A percentile compares a stretch with the other conserved stretches of the same genome.
phyloP scores from a whole-genome alignment of 1,140 invertebrate species.

The Leguminivora glycinivorella region DNA sequence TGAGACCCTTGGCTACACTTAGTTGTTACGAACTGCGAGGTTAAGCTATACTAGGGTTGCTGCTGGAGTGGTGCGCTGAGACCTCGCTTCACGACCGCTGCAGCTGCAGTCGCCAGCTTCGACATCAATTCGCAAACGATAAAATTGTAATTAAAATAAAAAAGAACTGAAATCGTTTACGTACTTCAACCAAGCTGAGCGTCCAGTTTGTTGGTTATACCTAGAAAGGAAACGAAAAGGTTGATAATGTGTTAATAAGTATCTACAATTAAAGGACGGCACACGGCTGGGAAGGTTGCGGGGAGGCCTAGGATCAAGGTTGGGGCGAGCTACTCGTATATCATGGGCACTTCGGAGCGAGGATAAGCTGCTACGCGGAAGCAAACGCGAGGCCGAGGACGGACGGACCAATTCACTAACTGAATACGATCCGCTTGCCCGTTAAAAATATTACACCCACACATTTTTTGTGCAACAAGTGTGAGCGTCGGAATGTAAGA shows the following conservation, averaged over 20 bases:
- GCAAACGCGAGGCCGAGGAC: slow-evolving; percentile 72
- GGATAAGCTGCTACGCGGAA: slow-evolving; percentile 74
- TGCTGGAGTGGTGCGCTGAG: background rate
- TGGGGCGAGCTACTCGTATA: slow-evolving; percentile 61
- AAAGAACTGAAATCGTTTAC: slow-evolving; percentile 56
- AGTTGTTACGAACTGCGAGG: background rate
- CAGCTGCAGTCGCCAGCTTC: background rate
- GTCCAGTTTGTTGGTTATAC: slow-evolving; percentile 75
- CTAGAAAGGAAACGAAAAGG: slow-evolving; percentile 73
- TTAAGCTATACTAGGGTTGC: background rate
- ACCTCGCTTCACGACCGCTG: background rate
- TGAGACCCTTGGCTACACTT: background rate
- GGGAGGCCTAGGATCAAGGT: slow-evolving; percentile 65
- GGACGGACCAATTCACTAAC: slow-evolving; percentile 66
- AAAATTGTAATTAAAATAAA: slow-evolving; percentile 32
- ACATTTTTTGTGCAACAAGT: slow-evolving; percentile 28
- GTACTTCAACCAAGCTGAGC: slow-evolving; percentile 73
- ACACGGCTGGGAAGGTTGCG: slow-evolving; percentile 43
- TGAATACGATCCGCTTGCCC: slow-evolving; percentile 48
- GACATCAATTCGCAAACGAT: slow-evolving; percentile 23
- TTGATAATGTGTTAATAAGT: slow-evolving; percentile 50
- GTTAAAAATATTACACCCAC: slow-evolving; percentile 38
- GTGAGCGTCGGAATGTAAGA: background rate
- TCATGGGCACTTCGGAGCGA: slow-evolving; percentile 66
- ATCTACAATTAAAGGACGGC: slow-evolving; percentile 24